These are phyloP conservation scores for Acanthosepion esculentum DNA, from an alignment of 2,888 invertebrate species.

Conservation along the genomic window DNA sequence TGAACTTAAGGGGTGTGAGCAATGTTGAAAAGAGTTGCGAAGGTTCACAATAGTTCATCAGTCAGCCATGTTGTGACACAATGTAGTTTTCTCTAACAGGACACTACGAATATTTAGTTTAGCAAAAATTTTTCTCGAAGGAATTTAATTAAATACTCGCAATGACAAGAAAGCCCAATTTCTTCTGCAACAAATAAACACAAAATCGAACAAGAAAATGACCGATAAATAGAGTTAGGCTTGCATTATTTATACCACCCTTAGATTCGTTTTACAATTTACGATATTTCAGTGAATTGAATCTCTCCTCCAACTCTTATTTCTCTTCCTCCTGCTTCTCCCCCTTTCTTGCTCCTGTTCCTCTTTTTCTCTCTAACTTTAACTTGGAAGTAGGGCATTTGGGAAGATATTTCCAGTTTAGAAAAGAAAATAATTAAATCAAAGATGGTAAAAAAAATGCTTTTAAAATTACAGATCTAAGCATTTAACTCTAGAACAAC, in stretches of 20 bases:
- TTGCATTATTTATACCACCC: background rate
- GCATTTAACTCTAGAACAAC: background rate
- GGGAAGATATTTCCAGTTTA: background rate
- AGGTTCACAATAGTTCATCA: background rate
- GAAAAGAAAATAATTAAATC: background rate
- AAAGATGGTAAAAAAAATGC: background rate
- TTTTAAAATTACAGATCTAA: background rate
- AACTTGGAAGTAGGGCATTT: slow-evolving; percentile 33
- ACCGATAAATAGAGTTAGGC: background rate
- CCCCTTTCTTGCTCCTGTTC: background rate
- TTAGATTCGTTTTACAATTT: background rate
- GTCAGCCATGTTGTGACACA: background rate
- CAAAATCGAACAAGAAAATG: background rate
- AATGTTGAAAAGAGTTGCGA: background rate
- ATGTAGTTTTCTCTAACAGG: background rate
- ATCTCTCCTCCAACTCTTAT: background rate
- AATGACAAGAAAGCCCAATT: background rate
- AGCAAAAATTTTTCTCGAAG: background rate
- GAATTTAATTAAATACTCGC: background rate
- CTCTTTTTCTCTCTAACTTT: slow-evolving; percentile 17
- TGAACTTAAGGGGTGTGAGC: background rate
- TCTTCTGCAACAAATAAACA: background rate
- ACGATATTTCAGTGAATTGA: slow-evolving; percentile 15
- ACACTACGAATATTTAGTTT: background rate
- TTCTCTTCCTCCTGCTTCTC: background rate